Percentiles rank a stretch among this genome's conserved stretches.
phyloP scores from a whole-genome alignment of 2,888 invertebrate species.

The Megalurothrips usitatus region DNA sequence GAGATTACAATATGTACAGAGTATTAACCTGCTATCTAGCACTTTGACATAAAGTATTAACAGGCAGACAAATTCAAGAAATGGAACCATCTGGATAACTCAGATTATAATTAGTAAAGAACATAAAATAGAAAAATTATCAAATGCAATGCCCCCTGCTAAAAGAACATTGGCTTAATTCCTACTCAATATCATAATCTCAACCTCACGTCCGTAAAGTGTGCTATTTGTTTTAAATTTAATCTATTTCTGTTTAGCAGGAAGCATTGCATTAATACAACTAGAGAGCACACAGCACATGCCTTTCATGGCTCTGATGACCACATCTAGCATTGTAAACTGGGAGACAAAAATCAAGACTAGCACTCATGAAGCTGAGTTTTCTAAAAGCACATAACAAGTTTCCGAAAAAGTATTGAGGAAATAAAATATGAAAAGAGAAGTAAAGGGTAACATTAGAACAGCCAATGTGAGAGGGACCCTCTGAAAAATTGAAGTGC shows the following conservation, averaged over 20 bases:
- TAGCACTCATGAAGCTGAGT: background rate
- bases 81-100: background rate
- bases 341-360: background rate
- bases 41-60: background rate
- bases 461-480: background rate
- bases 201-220: background rate
- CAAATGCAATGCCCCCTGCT: background rate
- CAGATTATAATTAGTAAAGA: background rate
- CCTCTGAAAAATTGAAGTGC: background rate
- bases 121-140: background rate
- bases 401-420: background rate
- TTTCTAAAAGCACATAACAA: background rate
- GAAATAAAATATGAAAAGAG: background rate
- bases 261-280: background rate
- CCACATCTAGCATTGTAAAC: background rate
- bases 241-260: background rate
- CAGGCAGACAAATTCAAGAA: background rate
- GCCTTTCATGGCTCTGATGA: background rate
- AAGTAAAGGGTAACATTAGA: background rate
- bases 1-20: slow-evolving; percentile 4
- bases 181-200: too few species aligned
- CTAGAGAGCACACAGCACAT: slow-evolving; percentile 22
- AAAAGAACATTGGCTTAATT: background rate
- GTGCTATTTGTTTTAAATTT: background rate
- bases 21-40: background rate